Base-by-base conservation (phyloP, 2,797 vertebrate species). In the Florisuga fusca region DNA sequence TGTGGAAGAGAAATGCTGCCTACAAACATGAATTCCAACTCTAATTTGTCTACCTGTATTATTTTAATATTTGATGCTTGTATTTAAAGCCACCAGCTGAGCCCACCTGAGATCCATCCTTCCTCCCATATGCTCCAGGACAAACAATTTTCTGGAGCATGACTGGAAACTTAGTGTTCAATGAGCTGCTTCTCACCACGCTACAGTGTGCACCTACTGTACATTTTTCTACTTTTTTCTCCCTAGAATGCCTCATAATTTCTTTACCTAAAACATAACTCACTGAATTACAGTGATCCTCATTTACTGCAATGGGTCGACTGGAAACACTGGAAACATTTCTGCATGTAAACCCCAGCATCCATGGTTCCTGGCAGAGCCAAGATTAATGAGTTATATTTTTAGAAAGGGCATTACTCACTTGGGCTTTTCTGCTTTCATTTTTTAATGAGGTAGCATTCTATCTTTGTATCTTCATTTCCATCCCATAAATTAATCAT, bases 401-500 rank as follows among this genome's bases (percentile, higher is more conserved):
- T 96, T 96, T 89, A 92, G 89, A 72, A 77, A 18, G 46, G 21
- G 31, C 36, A 51, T 68, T 89, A 92, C 57, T 95, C 84, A 81
- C 61, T 55, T 86, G 63, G 53, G 80, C 58, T 78, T 85, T 79
- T 63, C 64, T 79, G 50, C 59, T 90, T 97, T 93, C 63, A 90
- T 34, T 92, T 87, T 72, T 84, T 90, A 92, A 92, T 78, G 87
- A 95, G 50, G 68, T 63, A 91, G 31, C 2, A 5, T 87, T 76
- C 89, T 82, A 84, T 76, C 78, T 95, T 91, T 89, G 54, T 59
- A 71, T 43, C 45, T 88, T 77, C 59, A 58, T 94, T 89, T 86
- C 57, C 68, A 88, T 84, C 29, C 31, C 5, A 76, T 91, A 48
- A 91, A 94, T 96, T 88, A 94, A 91, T 68, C 91, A 94, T 80